Base-by-base conservation (phyloP, 2,888 invertebrate genomes). In the Clostera curtula region DNA sequence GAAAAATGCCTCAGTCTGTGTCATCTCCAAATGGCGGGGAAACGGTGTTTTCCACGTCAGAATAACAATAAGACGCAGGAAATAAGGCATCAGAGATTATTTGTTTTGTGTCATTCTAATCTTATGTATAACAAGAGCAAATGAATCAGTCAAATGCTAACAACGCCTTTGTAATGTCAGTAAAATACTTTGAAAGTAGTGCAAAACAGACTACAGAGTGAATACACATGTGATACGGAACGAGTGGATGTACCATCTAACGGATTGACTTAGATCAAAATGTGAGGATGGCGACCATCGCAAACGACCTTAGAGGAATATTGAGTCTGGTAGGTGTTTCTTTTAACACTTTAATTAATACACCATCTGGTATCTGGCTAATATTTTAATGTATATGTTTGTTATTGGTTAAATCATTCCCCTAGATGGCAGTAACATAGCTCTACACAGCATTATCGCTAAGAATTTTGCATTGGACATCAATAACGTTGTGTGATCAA, bases 51-150 rank as follows among this genome's bases (percentile, higher is more conserved):
- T 24, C 18, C 9, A 30, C 27, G 22, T 32, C 29, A 15, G 35
- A 20, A 26, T 24, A 36, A 23, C 28, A 21, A 29, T 43, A 58
- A 46, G 47, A 49, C 58, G 56, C 60, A 73, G 79, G 77, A 80
- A 77, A 76, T 65, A 60, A 53, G 58, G 50, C 69, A 67, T 76
- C 74, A 75, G 60, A n/a, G 54, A 36, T 36, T 80, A 69, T 82
- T 83, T 80, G 55, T 44, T 43, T 61, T 60, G 43, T 54, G 70
- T 71, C 72, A 55, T 40, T 48, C 59, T 76, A 75, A 76, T 77
- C 74, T 69, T 45, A 36, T 61, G 56, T 46, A 56, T 56, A 60
- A 62, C 56, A 31, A 44, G 38, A 34, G 67, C 63, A 67, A 73
- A 68, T 62, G 56, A 64, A 43, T 55, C 50, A 49, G 43, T 48